Percentiles rank a stretch among this genome's conserved stretches.
phyloP scores from a whole-genome alignment of 2,888 invertebrate genomes.

The Fragum fragum region DNA sequence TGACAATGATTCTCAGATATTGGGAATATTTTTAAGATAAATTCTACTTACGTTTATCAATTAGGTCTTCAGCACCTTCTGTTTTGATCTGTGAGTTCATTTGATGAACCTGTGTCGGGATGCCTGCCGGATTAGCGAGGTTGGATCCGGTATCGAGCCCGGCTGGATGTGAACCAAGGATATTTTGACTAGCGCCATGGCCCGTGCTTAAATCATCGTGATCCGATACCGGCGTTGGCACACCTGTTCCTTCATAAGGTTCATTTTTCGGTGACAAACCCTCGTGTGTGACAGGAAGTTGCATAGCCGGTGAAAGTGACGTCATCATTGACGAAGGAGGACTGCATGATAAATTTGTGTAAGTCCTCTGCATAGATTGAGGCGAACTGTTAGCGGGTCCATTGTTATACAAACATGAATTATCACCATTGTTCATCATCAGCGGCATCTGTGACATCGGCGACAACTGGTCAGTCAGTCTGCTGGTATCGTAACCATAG shows the following conservation, averaged over 20 bases:
- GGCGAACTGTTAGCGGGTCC: constrained; percentile 57
- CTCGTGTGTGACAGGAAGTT: constrained; percentile 46
- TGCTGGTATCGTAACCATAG: constrained; percentile 60
- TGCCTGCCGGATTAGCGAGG: constrained; percentile 4
- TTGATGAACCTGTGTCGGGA: constrained; percentile 18
- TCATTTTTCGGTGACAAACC: constrained; percentile 61
- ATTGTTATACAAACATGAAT: constrained; percentile 71
- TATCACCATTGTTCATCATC: constrained; percentile 61
- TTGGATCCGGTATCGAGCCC: constrained; percentile 49
- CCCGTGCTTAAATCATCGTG: constrained; percentile 46
- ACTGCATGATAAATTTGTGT: constrained; percentile 74
- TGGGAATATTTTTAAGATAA: neutral
- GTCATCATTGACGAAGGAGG: constrained; percentile 66
- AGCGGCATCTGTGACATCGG: constrained; percentile 61
- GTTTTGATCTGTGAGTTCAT: constrained; percentile 36
- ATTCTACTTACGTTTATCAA: constrained; percentile 39
- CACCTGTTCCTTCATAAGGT: constrained; percentile 49
- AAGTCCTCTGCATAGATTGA: constrained; percentile 69
- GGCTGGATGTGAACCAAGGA: constrained; percentile 29
- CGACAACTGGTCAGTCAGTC: constrained; percentile 62
- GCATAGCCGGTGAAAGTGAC: constrained; percentile 53
- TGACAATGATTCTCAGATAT: no score
- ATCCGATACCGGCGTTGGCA: constrained; percentile 55
- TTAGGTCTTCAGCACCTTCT: constrained; percentile 33
- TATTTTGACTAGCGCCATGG: constrained; percentile 31